Evolutionary conservation across 2,888 invertebrate species (phyloP).

Genomic region (Nebria salina): DNA sequence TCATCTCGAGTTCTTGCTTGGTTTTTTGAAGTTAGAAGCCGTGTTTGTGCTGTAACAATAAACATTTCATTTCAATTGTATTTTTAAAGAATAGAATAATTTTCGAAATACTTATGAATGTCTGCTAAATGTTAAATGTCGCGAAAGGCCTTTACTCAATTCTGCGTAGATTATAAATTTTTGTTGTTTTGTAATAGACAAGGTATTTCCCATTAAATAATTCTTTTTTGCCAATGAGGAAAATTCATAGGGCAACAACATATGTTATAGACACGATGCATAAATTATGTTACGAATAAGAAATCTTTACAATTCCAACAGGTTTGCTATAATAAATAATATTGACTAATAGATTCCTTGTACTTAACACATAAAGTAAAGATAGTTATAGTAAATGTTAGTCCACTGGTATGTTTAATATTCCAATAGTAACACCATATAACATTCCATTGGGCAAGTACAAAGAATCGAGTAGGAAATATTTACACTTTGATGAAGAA

Average conservation of each 20-base stretch:
- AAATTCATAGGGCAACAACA: not conserved
- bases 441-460: not conserved
- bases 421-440: not conserved
- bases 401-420: not conserved
- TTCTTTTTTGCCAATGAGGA: not conserved
- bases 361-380: not conserved
- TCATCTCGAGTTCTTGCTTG: conserved; percentile 61
- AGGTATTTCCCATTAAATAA: no score
- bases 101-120: no score
- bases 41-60: not conserved
- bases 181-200: no score
- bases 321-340: not conserved
- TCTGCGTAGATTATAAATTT: no score
- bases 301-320: not conserved
- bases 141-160: no score
- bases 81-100: no score
- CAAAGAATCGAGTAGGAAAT: not conserved
- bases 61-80: not conserved
- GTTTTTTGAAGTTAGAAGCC: conserved; percentile 23
- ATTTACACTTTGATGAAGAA: not conserved
- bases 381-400: not conserved
- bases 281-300: not conserved
- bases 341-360: not conserved
- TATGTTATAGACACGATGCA: not conserved
- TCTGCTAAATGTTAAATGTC: no score